Evolutionary conservation across 2,888 invertebrate species (phyloP), one percentile per base, ranked within the genome.

Genomic region (Muscina levida): DNA sequence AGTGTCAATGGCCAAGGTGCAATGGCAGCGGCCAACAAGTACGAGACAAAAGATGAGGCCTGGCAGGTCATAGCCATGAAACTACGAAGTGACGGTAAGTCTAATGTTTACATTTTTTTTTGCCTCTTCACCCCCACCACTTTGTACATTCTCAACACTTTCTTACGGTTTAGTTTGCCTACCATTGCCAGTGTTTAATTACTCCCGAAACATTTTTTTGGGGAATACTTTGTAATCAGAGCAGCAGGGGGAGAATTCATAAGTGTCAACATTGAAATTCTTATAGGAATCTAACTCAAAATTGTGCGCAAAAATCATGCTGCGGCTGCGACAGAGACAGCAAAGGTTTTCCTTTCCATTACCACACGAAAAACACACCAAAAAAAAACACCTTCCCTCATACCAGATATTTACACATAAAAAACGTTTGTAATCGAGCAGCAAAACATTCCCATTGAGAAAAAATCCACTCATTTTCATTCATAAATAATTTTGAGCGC

Each of bases 11-110:
- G 82, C 39, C 79, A 80, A 66, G 81, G 79, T 6, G 72, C 57
- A 8, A 73, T 79, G 17, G 31, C 31, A 31, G 17, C 66, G 56
- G 86, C 46, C 24, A 89, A 87, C 39, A 90, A 90, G 82, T 90
- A 89, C 78, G 89, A 90, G 82, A 90, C 89, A 37, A 91, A 91
- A 84, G 90, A 91, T 73, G 88, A 89, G 67, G 90, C 91, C 31
- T 91, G 91, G 91, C 87, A 87, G 46, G 83, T 88, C 39, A 89
- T 91, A 73, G 88, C 91, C 0, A 84, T 87, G 48, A 90, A 89
- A 77, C 82, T 91, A 53, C 86, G 88, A 46, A 89, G 89, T 26
- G 90, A 91, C 84, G 90, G 90, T 91, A 84, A 86, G 86, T 84
- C n/a, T n/a, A n/a, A n/a, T n/a, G n/a, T n/a, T n/a, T n/a, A n/a